Conservation (phyloP, 2,797 vertebrate genomes). For the Hylomyscus alleni region DNA sequence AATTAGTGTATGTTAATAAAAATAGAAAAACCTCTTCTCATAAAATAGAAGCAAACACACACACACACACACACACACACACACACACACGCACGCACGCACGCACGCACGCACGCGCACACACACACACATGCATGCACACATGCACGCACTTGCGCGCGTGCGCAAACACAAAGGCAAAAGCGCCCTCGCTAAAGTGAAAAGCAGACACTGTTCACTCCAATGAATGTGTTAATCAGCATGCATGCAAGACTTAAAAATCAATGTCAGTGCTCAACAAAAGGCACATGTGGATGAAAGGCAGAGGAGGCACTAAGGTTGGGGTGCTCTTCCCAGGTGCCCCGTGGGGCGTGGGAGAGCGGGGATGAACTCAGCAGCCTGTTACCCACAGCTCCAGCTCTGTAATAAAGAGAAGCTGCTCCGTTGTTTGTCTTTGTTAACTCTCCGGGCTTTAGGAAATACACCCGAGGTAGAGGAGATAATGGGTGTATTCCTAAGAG, state of each 20-base stretch:
- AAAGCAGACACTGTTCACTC: neutral
- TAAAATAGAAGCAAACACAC: constrained; percentile 3
- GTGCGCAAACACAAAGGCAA: no score
- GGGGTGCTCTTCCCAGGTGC: neutral
- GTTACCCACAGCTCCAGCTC: constrained; percentile 24
- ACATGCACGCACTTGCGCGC: no score
- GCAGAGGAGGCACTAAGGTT: neutral
- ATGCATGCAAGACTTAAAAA: constrained; percentile 3
- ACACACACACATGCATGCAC: no score
- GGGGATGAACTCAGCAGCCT: neutral
- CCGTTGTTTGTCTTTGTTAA: neutral
- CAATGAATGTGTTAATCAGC: neutral
- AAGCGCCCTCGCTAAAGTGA: neutral
- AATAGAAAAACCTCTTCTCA: neutral
- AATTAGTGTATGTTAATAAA: neutral
- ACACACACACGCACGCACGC: no score
- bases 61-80: no score
- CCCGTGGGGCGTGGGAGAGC: neutral
- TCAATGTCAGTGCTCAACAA: neutral
- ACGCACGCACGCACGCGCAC: no score
- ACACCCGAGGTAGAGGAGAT: neutral
- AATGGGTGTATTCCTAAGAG: neutral
- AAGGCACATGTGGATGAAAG: neutral
- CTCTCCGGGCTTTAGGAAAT: neutral
- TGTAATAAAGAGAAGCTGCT: constrained; percentile 19